phyloP scores from a whole-genome alignment of 2,113 vertebrate species.

The Gnathonemus echidnorhynchus region DNA sequence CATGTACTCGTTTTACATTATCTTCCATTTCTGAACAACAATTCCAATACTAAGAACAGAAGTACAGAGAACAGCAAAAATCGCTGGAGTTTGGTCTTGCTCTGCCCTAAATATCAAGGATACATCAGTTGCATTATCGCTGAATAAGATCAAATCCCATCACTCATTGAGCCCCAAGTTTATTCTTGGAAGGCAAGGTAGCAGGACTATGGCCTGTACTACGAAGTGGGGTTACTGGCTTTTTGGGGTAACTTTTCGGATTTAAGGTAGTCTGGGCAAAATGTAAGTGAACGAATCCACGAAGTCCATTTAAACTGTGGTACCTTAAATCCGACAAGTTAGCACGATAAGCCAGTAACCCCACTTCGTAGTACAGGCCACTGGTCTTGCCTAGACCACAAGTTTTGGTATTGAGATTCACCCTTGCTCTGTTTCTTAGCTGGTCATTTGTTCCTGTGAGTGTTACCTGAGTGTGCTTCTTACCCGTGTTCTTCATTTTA shows the following conservation, averaged over 20 bases:
- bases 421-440: neutral
- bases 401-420: neutral
- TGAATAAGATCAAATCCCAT: neutral
- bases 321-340: no score
- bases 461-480: neutral
- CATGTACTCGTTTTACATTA: neutral
- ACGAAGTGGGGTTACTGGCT: no score
- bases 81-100: neutral
- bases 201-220: neutral
- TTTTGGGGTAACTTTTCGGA: no score
- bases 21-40: neutral
- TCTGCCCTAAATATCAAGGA: neutral
- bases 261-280: no score
- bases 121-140: neutral
- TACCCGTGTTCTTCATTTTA: neutral
- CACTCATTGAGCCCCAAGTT: neutral
- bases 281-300: no score
- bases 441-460: neutral
- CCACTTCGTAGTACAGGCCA: no score
- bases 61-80: neutral
- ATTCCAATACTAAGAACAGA: neutral
- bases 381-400: neutral
- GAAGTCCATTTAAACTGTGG: no score
- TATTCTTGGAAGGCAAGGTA: neutral
- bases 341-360: no score